Evolutionary conservation across 2,797 vertebrate genomes (phyloP).

Genomic region (Myotis findleyi): DNA sequence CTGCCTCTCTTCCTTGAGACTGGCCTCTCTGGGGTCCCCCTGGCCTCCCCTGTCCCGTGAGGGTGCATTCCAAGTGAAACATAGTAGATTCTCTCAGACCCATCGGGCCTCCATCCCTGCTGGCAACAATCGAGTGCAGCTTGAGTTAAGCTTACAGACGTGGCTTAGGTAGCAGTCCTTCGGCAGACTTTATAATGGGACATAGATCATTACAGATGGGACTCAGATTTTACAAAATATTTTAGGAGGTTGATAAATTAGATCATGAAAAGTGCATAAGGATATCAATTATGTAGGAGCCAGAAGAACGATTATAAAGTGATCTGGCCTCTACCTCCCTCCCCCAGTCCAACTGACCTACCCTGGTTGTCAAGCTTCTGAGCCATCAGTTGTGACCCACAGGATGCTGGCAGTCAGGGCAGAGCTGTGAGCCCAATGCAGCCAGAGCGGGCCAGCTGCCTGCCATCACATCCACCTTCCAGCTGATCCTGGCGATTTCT

Average conservation of each 20-base stretch:
- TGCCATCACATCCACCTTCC: fast-evolving
- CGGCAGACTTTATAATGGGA: constrained; percentile 81
- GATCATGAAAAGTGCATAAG: constrained; percentile 88
- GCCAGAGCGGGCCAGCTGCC: not conserved
- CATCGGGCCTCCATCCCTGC: not conserved
- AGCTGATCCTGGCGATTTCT: not conserved
- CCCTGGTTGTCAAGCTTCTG: not conserved
- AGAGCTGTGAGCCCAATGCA: not conserved
- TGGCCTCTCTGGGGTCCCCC: not conserved
- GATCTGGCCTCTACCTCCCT: constrained; percentile 46
- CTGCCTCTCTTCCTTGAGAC: not conserved
- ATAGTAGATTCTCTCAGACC: not conserved
- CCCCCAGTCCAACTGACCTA: not conserved
- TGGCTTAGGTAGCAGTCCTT: constrained; percentile 74
- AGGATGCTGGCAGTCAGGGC: not conserved
- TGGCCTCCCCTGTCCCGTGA: not conserved
- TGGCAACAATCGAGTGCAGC: constrained; percentile 68
- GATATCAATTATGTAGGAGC: constrained; percentile 87
- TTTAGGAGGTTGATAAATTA: constrained; percentile 88
- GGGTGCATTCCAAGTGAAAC: not conserved
- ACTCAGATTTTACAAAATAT: constrained; percentile 87
- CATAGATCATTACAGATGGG: constrained; percentile 86
- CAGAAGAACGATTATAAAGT: constrained; percentile 88
- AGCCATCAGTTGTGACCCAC: not conserved
- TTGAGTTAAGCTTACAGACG: constrained; percentile 77